Percentiles rank a stretch among this genome's conserved stretches.
phyloP scores from a whole-genome alignment of 2,113 vertebrate genomes.

The Notothenia coriiceps region DNA sequence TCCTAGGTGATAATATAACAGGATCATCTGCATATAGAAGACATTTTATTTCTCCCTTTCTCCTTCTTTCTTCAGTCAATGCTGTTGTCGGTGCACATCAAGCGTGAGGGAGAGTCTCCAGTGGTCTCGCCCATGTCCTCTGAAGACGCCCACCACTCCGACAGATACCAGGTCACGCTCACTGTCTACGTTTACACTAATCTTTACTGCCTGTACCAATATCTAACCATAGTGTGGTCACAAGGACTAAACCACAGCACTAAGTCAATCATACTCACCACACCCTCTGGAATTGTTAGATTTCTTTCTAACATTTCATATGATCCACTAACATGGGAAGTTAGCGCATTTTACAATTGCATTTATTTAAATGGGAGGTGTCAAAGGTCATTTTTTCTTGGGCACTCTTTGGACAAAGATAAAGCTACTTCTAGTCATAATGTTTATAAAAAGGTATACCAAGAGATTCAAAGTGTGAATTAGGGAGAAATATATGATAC shows the following conservation, averaged over 20 bases:
- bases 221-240: neutral
- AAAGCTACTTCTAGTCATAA: too few relatives aligned
- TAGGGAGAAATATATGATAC: too few relatives aligned
- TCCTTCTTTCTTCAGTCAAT: conserved; percentile 85
- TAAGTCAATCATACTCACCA: neutral
- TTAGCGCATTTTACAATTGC: too few relatives aligned
- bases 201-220: neutral
- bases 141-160: conserved; percentile 98
- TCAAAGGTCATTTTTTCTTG: too few relatives aligned
- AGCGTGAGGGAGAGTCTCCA: conserved; percentile 98
- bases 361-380: too few relatives aligned
- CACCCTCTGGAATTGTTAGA: too few relatives aligned
- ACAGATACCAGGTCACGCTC: conserved; percentile 97
- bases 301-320: too few relatives aligned
- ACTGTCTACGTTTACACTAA: neutral
- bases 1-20: conserved; percentile 33
- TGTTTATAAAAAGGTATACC: too few relatives aligned
- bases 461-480: too few relatives aligned
- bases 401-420: too few relatives aligned
- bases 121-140: conserved; percentile 97
- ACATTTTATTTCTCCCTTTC: conserved; percentile 22
- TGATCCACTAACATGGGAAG: too few relatives aligned
- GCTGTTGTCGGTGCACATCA: conserved; percentile 98
- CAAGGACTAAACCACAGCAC: neutral
- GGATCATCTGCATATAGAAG: conserved; percentile 54